Evolutionary conservation across 2,113 vertebrate genomes (phyloP).

Genomic region (Clinocottus analis): DNA sequence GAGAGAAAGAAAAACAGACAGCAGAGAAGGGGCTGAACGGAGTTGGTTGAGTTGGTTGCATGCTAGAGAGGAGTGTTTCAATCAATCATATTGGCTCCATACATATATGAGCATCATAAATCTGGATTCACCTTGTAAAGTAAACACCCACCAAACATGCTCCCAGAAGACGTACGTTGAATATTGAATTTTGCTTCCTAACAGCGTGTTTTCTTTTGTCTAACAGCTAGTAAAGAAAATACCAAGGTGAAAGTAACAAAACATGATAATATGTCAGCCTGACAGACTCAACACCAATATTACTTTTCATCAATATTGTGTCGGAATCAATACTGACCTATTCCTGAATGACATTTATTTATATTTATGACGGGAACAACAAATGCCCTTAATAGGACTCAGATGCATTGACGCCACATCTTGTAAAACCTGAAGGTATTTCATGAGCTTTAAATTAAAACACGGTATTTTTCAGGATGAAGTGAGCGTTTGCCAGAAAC

Average conservation of each 20-base stretch:
- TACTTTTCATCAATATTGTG: slow-evolving; percentile 13
- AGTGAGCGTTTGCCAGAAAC: not conserved
- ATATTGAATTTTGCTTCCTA: slow-evolving; percentile 12
- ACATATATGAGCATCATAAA: slow-evolving; percentile 33
- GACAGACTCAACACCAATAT: not conserved
- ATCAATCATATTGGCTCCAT: slow-evolving; percentile 3
- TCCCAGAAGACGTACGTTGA: not conserved
- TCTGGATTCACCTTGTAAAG: slow-evolving; percentile 38
- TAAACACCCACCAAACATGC: slow-evolving; percentile 17
- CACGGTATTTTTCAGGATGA: not conserved
- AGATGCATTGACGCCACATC: not conserved
- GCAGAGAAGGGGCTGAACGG: slow-evolving; percentile 6
- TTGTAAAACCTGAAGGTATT: slow-evolving; percentile 14
- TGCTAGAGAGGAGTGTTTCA: slow-evolving; percentile 32
- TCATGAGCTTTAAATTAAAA: not conserved
- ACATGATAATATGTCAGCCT: not conserved
- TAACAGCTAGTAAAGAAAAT: slow-evolving; percentile 37
- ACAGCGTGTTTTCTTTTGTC: not conserved
- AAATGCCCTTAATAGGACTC: not conserved
- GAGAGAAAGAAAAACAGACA: slow-evolving; percentile 17
- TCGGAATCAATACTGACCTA: slow-evolving; percentile 29
- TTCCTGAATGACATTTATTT: not conserved
- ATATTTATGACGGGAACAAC: slow-evolving; percentile 26
- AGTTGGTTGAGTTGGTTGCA: slow-evolving; percentile 78
- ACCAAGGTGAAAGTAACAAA: not conserved